Base-by-base conservation (phyloP, 2,113 vertebrate genomes). In the Pteronura brasiliensis region DNA sequence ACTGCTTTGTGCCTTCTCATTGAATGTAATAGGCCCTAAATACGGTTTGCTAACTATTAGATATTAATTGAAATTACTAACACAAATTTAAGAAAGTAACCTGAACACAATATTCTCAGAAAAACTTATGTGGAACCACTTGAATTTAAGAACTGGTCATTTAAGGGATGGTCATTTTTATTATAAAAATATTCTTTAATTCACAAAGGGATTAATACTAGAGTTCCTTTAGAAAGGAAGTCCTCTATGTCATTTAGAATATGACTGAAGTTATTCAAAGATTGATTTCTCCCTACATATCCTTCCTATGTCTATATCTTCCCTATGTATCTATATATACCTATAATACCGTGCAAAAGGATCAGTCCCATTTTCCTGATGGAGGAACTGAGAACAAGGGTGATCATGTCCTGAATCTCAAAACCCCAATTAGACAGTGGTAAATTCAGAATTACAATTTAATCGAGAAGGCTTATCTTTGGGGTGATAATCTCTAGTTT, bases 131-230 rank as follows among this genome's bases (percentile, higher is more conserved):
- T 79, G 55, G 17, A 69, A 92, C 31, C 47, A 42, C 20, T 92
- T 91, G 71, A 92, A 59, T 80, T 80, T 74, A 80, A 49, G 34
- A 85, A 80, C 36, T 42, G 55, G 34, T 55, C 67, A 23, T 87
- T 44, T 87, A 72, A 93, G 34, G 36, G 31, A 25, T 15, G 72
- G n/a, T 47, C 72, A 57, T 80, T 69, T 93, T 79, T 65, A 91
- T 79, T 61, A 83, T 79, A 86, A 94, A 88, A 96, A 84, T 61
- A 77, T 63, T 88, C 10, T 96, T 97, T 42, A 77, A 85, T 49
- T 90, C 76, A 52, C 11, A 94, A 96, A 71, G 25, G 27, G 31
- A 59, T 90, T 88, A 49, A 80, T 85, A 72, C 79, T 44, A 81
- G 59, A 72, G 8, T 72, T 36, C 29, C 44, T 83, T 39, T 63